Percentiles rank a stretch among this genome's conserved stretches.
phyloP scores from a whole-genome alignment of 2,888 invertebrate genomes.

The Hylaea fasciaria region DNA sequence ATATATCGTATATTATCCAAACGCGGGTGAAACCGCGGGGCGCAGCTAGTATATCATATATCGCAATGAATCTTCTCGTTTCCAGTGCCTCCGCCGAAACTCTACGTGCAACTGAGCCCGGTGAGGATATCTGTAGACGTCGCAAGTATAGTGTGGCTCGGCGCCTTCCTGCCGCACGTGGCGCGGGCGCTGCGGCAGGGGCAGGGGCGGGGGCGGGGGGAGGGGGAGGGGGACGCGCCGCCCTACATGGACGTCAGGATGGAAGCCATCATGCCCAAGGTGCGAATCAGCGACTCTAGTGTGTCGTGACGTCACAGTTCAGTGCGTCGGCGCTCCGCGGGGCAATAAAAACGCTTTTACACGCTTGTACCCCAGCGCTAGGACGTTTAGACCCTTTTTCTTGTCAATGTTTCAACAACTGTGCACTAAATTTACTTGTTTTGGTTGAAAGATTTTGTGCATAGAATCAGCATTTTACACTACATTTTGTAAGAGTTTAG shows the following conservation, averaged over 20 bases:
- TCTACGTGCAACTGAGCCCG: slow-evolving; percentile 96
- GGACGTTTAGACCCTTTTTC: too few relatives aligned
- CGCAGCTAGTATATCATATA: too few relatives aligned
- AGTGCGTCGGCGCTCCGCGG: slow-evolving; percentile 3
- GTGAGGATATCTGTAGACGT: slow-evolving; percentile 94
- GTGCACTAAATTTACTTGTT: too few relatives aligned
- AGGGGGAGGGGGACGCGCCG: slow-evolving; percentile 46
- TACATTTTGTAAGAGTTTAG: too few relatives aligned
- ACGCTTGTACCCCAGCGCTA: too few relatives aligned
- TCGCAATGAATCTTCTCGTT: slow-evolving; percentile 44
- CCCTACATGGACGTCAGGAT: slow-evolving; percentile 93
- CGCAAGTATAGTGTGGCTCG: slow-evolving; percentile 96
- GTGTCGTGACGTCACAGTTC: background rate
- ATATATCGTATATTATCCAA: too few relatives aligned
- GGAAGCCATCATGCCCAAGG: slow-evolving; percentile 97
- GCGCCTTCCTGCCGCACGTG: slow-evolving; percentile 96
- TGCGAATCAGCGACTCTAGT: too few relatives aligned
- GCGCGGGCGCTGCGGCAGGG: slow-evolving; percentile 86
- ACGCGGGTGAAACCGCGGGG: too few relatives aligned
- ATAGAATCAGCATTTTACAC: too few relatives aligned
- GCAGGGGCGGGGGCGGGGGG: slow-evolving; percentile 82
- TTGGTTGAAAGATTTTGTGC: too few relatives aligned
- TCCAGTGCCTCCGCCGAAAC: slow-evolving; percentile 96
- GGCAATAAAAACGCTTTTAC: too few relatives aligned
- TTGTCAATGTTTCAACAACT: too few relatives aligned